A percentile compares a stretch with the other conserved stretches of the same genome.
Evolutionary conservation across 1,140 invertebrate species (phyloP).

Genomic region (Heliconius himera): DNA sequence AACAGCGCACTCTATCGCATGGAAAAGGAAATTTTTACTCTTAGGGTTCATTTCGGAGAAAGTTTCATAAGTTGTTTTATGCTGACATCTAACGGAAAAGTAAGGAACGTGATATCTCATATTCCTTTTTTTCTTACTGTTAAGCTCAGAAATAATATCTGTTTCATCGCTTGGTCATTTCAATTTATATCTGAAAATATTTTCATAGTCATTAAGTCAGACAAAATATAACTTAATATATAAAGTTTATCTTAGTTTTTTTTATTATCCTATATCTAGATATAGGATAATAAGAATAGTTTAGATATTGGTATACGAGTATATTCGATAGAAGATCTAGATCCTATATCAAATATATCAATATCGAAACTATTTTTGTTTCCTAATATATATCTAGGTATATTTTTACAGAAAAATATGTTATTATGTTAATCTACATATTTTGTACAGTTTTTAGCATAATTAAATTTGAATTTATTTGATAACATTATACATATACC

Average conservation of each 20-base stretch:
- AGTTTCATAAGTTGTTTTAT: conserved; percentile 36
- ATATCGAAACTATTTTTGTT: background rate
- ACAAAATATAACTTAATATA: background rate
- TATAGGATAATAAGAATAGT: no score
- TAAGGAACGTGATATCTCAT: conserved; percentile 43
- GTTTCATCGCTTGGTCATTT: background rate
- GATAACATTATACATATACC: no score
- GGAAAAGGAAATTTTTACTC: conserved; percentile 40
- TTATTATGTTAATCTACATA: no score
- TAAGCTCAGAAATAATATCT: background rate
- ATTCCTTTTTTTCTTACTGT: background rate
- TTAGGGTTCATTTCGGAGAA: conserved; percentile 45
- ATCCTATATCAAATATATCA: background rate
- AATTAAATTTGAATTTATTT: no score
- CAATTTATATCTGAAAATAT: no score
- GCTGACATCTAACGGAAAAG: conserved; percentile 68
- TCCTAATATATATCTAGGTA: background rate
- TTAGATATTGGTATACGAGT: no score
- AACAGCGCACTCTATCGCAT: conserved; percentile 48
- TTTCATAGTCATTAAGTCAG: no score
- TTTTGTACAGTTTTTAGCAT: no score
- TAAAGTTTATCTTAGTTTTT: background rate
- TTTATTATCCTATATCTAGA: background rate
- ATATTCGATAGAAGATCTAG: no score
- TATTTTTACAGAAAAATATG: no score